phyloP scores from a whole-genome alignment of 2,888 invertebrate species.

The Metopia argyrocephala region DNA sequence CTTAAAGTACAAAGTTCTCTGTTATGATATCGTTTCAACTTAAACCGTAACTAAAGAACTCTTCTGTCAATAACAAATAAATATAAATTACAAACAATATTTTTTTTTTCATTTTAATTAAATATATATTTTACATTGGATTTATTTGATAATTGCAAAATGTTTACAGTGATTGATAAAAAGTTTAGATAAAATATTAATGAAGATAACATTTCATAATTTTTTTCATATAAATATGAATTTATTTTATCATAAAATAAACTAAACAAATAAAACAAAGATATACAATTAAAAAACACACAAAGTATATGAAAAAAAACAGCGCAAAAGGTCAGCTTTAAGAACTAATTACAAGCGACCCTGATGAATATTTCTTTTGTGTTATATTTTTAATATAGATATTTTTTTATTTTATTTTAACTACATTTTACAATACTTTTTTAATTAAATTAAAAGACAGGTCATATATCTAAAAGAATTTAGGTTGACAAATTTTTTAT shows the following conservation, averaged over 20 bases:
- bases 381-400: slow-evolving; percentile 4
- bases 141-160: slow-evolving; percentile 15
- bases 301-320: background rate
- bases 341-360: background rate
- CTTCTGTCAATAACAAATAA: background rate
- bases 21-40: no score
- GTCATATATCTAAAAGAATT: background rate
- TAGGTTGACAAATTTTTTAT: background rate
- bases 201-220: slow-evolving; percentile 59
- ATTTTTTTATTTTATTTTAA: slow-evolving; percentile 15
- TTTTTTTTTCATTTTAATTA: background rate
- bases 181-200: slow-evolving; percentile 66
- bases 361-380: slow-evolving; percentile 9
- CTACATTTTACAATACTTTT: slow-evolving; percentile 36
- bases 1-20: no score
- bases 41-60: no score
- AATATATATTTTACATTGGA: slow-evolving; percentile 19
- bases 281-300: slow-evolving; percentile 30
- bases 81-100: background rate
- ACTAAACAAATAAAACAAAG: slow-evolving; percentile 45
- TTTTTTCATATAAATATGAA: background rate
- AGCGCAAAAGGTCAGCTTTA: background rate
- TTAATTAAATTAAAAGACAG: background rate
- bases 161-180: slow-evolving; percentile 67
- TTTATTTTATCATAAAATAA: slow-evolving; percentile 32